Conservation (phyloP, 2,888 invertebrate genomes). For the Sarcophaga variegata region DNA sequence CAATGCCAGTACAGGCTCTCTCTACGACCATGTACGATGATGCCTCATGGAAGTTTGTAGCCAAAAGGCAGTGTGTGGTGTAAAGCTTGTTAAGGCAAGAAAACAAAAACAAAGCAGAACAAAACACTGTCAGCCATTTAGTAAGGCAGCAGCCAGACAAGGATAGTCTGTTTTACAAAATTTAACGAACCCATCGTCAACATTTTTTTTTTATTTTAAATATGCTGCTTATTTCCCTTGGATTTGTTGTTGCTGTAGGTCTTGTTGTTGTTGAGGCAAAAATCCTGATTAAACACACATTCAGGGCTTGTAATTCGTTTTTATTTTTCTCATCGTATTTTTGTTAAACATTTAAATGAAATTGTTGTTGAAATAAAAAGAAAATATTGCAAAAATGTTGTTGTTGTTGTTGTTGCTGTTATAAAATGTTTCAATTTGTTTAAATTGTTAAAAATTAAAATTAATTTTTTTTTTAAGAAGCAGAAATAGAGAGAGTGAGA, state of each 20-base stretch:
- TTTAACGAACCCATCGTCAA: neutral
- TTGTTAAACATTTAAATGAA: slow-evolving; percentile 52
- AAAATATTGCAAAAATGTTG: slow-evolving; percentile 33
- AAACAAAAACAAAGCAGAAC: slow-evolving; percentile 15
- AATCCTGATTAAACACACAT: slow-evolving; percentile 67
- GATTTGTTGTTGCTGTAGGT: slow-evolving; percentile 15
- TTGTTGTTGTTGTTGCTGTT: neutral
- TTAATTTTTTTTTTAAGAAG: slow-evolving; percentile 33
- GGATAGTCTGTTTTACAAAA: slow-evolving; percentile 17
- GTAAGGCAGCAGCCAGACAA: neutral
- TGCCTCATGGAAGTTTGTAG: too few species aligned
- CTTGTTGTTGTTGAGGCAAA: slow-evolving; percentile 34
- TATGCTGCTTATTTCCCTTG: slow-evolving; percentile 39
- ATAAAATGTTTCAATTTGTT: slow-evolving; percentile 64
- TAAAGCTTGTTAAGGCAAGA: neutral
- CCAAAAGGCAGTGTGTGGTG: neutral
- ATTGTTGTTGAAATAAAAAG: slow-evolving; percentile 33
- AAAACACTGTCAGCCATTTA: slow-evolving; percentile 33
- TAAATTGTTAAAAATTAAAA: slow-evolving; percentile 65
- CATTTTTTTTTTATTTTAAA: neutral
- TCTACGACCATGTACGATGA: too few species aligned
- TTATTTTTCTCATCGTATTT: neutral
- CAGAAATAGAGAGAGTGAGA: neutral
- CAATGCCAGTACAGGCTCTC: neutral
- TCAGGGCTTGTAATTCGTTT: slow-evolving; percentile 17